These are phyloP conservation scores for Cavia aperea DNA, from an alignment of 2,113 vertebrate species.

Conservation along the genomic window DNA sequence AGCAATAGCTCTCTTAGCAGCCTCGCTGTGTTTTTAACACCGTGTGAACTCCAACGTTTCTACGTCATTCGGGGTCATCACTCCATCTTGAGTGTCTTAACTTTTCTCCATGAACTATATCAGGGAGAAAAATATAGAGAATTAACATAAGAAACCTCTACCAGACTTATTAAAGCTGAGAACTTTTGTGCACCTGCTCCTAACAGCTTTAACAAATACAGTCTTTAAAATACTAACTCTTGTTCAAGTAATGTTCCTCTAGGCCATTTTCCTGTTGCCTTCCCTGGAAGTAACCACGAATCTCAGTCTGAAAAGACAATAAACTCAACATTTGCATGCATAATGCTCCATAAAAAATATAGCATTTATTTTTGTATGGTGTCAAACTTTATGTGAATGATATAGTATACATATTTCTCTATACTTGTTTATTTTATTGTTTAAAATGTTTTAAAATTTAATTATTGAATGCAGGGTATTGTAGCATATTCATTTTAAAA, in stretches of 20 bases:
- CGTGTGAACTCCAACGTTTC: not conserved
- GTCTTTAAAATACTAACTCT: not conserved
- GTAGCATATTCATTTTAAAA: not conserved
- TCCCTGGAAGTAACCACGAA: not conserved
- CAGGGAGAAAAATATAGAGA: conserved; percentile 2
- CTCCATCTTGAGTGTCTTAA: not conserved
- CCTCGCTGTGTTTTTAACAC: not conserved
- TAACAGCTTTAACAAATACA: not conserved
- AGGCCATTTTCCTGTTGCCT: not conserved
- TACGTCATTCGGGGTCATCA: not conserved
- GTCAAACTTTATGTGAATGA: conserved; percentile 8
- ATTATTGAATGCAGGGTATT: not conserved
- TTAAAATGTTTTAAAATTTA: conserved; percentile 32
- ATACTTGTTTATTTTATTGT: not conserved
- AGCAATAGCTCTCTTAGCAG: not conserved
- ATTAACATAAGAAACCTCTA: not conserved
- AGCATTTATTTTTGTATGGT: not conserved
- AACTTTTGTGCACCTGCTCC: not conserved
- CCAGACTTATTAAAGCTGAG: not conserved
- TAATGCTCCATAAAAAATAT: not conserved
- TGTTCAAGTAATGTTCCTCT: not conserved
- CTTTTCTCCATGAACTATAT: not conserved
- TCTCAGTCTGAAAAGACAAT: not conserved
- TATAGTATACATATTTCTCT: not conserved
- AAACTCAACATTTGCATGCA: not conserved